Percentiles rank a stretch among this genome's conserved stretches.
phyloP scores from a whole-genome alignment of 2,888 invertebrate species.

The Sminthurinus aureus region DNA sequence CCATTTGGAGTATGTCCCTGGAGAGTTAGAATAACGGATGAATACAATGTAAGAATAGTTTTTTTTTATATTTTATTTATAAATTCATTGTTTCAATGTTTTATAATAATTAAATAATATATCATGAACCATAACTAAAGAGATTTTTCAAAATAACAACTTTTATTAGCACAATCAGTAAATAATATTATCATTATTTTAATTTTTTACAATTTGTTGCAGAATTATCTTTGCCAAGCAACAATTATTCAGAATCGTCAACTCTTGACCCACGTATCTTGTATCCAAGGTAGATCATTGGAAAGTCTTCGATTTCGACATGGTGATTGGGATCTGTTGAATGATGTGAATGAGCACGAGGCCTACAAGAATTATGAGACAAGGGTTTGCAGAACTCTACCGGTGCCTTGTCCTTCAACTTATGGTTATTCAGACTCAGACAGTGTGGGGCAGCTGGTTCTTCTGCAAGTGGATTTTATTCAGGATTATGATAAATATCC shows the following conservation, averaged over 20 bases:
- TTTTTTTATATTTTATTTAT: neutral
- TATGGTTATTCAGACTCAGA: constrained; percentile 23
- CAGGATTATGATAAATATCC: constrained; percentile 50
- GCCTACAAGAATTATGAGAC: constrained; percentile 54
- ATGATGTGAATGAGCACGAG: constrained; percentile 57
- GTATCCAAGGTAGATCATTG: constrained; percentile 47
- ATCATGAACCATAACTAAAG: too few species aligned
- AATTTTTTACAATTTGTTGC: constrained; percentile 31
- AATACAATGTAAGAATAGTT: constrained; percentile 51
- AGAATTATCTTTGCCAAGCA: constrained; percentile 57
- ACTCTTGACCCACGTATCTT: constrained; percentile 51
- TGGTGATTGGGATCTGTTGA: constrained; percentile 57
- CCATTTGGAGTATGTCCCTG: constrained; percentile 51
- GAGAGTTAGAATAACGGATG: constrained; percentile 54
- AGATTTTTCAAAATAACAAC: too few species aligned
- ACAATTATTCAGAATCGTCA: constrained; percentile 49
- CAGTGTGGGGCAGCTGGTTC: constrained; percentile 40
- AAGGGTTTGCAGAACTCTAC: constrained; percentile 50
- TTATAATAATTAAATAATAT: too few species aligned
- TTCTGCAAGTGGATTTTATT: constrained; percentile 37
- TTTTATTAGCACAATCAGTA: too few species aligned
- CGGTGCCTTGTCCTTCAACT: constrained; percentile 47
- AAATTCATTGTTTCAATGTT: too few species aligned
- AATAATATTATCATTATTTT: neutral
- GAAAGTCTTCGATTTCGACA: constrained; percentile 51